Base-by-base conservation (phyloP, 2,113 vertebrate species). In the Phalacrocorax carbo region DNA sequence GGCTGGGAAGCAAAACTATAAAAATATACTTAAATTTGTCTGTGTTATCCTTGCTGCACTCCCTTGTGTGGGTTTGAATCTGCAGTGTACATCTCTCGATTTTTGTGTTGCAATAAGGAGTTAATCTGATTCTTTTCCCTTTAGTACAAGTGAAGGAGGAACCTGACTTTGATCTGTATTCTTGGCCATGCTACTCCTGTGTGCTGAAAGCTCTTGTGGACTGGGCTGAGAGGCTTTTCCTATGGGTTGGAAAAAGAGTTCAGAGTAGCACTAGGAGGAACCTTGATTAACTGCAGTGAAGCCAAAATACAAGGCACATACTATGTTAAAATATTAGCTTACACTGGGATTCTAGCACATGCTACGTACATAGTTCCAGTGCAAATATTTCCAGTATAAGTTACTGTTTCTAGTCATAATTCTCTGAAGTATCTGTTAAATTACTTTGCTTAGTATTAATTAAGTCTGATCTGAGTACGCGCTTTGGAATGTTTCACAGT, bases 281-380 rank as follows among this genome's bases (percentile, higher is more conserved):
- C 46, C 30, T 51, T 36, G n/a, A 58, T 62, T 78, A 38, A 30
- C 18, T 36, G 64, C 51, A 51, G 42, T 11, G 72, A 81, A 84
- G 46, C n/a, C 40, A 52, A 61, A 91, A 32, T 23, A 9, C 9
- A 21, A 57, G 44, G 46, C 44, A 55, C 14, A 1, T 34, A 27
- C 25, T 68, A 29, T 58, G 38, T 38, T 88, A 34, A 40, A 79
- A 18, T 27, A 52, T 1, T 58, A 42, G n/a, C 42, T 80, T 30
- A 8, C 5, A 0, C 9, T 36, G 82, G 49, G 51, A 36, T 78
- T 48, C 48, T 7, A 12, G 55, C 65, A 75, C 40, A 11, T 75
- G 42, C 57, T 70, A 21, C 0, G 0, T 36, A 8, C 2, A 0
- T 58, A 68, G 51, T 62, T 88, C 76, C 40, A 49, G 30, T 84